A percentile compares a stretch with the other conserved stretches of the same genome.
Conservation (phyloP, 2,113 vertebrate genomes). For the Corythornis vintsioides region DNA sequence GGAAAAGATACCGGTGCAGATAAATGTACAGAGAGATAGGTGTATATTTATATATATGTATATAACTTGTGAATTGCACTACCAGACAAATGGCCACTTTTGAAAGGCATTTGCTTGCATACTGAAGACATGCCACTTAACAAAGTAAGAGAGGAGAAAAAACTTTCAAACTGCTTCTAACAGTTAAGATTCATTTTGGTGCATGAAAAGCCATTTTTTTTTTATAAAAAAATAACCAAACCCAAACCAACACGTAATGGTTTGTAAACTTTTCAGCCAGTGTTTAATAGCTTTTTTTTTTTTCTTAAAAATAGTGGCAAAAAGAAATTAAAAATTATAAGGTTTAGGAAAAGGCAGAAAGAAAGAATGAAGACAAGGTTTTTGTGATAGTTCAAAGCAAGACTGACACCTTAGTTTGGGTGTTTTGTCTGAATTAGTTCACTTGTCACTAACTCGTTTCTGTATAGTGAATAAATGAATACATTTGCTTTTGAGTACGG, state of each 20-base stretch:
- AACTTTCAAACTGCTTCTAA: background rate
- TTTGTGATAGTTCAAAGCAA: background rate
- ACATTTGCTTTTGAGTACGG: slow-evolving; percentile 16
- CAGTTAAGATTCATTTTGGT: background rate
- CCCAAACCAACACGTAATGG: background rate
- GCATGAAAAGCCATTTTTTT: background rate
- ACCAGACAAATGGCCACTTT: background rate
- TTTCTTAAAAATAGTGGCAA: background rate
- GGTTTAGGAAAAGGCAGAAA: background rate
- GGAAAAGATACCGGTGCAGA: background rate
- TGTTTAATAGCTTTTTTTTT: background rate
- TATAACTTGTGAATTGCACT: background rate
- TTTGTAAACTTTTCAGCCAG: background rate
- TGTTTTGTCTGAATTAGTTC: slow-evolving; percentile 24
- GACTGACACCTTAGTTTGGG: background rate
- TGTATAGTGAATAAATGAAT: background rate
- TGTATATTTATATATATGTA: background rate
- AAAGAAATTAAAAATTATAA: background rate
- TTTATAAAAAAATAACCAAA: background rate
- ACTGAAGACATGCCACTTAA: background rate
- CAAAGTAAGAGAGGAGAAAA: background rate
- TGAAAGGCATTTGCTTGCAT: background rate
- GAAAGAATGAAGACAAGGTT: background rate
- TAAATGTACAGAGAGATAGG: background rate
- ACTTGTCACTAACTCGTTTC: slow-evolving; percentile 25